phyloP scores from a whole-genome alignment of 2,113 vertebrate genomes.

The Merops nubicus region DNA sequence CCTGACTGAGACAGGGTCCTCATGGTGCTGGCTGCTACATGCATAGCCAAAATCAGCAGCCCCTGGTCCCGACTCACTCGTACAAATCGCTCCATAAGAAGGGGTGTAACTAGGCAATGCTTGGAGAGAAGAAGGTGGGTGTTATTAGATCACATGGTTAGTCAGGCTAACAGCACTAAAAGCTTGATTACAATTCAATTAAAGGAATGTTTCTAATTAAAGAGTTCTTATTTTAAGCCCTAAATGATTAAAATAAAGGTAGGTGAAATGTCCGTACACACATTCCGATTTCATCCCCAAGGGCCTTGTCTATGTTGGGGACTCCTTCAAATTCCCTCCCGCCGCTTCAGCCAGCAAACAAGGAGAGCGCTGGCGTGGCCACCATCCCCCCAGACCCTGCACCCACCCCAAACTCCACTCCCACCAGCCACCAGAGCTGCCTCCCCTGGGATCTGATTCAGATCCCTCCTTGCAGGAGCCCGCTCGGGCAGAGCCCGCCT shows the following conservation, averaged over 20 bases:
- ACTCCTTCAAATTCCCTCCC: background rate
- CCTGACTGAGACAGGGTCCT: background rate
- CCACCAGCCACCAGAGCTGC: background rate
- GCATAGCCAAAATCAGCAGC: background rate
- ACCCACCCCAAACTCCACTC: background rate
- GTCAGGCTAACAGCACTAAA: slow-evolving; percentile 25
- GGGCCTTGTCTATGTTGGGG: background rate
- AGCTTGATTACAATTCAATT: slow-evolving; percentile 68
- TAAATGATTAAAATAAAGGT: slow-evolving; percentile 68
- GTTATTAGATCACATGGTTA: slow-evolving; percentile 43
- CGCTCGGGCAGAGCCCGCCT: background rate
- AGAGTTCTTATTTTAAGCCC: slow-evolving; percentile 63
- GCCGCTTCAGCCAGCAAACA: background rate
- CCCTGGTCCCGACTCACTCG: background rate
- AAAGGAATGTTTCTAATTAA: slow-evolving; percentile 58
- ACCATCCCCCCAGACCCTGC: background rate
- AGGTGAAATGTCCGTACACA: background rate
- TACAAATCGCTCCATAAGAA: background rate
- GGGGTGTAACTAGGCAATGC: slow-evolving; percentile 39
- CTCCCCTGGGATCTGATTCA: background rate
- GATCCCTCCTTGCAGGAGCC: background rate
- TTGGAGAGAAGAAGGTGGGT: slow-evolving; percentile 26
- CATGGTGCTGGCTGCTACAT: background rate
- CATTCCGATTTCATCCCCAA: background rate
- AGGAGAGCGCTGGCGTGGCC: background rate